phyloP scores from a whole-genome alignment of 2,113 vertebrate species.

The Suricata suricatta region DNA sequence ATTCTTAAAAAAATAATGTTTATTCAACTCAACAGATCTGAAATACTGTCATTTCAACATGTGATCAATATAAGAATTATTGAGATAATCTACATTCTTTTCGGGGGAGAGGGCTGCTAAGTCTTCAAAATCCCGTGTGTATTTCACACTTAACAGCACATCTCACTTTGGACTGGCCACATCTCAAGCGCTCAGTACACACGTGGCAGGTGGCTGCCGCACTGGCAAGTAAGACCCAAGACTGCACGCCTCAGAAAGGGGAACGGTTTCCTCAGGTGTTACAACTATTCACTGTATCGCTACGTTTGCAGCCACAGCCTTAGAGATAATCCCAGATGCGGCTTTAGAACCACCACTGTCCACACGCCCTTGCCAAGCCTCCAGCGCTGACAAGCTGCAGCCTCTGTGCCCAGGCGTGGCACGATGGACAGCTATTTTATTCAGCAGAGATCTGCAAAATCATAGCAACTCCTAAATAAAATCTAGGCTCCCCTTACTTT shows the following conservation, averaged over 20 bases:
- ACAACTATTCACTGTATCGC: fast-evolving
- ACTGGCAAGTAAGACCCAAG: not conserved
- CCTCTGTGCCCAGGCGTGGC: not conserved
- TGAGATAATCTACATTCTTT: not conserved
- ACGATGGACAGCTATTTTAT: slow-evolving; percentile 57
- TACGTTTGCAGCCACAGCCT: not conserved
- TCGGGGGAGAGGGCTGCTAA: no score
- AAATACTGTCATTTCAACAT: not conserved
- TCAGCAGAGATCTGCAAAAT: slow-evolving; percentile 60
- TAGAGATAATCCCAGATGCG: not conserved
- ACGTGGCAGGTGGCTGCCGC: not conserved
- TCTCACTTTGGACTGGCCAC: not conserved
- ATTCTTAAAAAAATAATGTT: not conserved
- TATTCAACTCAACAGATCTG: not conserved
- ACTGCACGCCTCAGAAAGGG: not conserved
- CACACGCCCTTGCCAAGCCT: fast-evolving
- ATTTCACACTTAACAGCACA: not conserved
- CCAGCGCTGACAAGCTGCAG: not conserved
- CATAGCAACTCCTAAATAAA: slow-evolving; percentile 71
- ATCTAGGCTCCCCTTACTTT: slow-evolving; percentile 27
- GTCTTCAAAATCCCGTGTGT: not conserved
- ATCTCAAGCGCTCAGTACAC: not conserved
- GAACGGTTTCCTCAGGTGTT: not conserved
- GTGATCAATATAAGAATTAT: not conserved
- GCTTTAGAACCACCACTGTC: not conserved